Base-by-base conservation (phyloP, 2,113 vertebrate species). In the Solea senegalensis region DNA sequence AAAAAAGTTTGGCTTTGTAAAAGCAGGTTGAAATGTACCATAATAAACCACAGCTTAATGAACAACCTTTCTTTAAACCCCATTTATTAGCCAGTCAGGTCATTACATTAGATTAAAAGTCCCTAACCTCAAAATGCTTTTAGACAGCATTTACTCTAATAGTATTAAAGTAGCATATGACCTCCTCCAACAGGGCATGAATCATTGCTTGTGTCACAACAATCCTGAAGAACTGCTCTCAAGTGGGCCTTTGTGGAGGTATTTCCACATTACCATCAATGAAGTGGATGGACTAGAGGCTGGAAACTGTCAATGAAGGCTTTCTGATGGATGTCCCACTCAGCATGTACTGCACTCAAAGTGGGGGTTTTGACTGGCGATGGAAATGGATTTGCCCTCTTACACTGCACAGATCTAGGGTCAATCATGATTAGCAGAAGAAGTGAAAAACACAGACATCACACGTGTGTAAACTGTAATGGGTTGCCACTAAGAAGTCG, bases 231-330 rank as follows among this genome's bases (percentile, higher is more conserved):
- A 78, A 81, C n/a, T 54, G 44, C 59, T 21, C 74, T 65, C 71
- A 15, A 16, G 60, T 69, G 74, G 74, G 68, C 45, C 41, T 69
- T 68, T 39, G 9, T 48, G 71, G 71, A 68, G 65, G 65, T 66
- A 55, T 72, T 86, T 86, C 69, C 75, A 70, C 55, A 74, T 69
- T 58, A 77, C 41, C 48, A 39, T 75, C 72, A 65, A 78, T 74
- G 51, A 34, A 65, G 43, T 34, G 74, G 78, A 85, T 71, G 78
- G 50, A 76, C 69, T 63, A 43, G 56, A 56, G 55, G 54, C 65
- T 56, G 43, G 49, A 52, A 76, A 50, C 45, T 68, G 77, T 81
- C 80, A 43, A 53, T 78, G 66, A 52, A 67, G 60, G 65, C 45
- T 3, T 8, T 68, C 65, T 85, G 74, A 85, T 75, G 45, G 28